These are phyloP conservation scores for Thalassarche chlororhynchos DNA, from an alignment of 2,113 vertebrate species.

Conservation along the genomic window DNA sequence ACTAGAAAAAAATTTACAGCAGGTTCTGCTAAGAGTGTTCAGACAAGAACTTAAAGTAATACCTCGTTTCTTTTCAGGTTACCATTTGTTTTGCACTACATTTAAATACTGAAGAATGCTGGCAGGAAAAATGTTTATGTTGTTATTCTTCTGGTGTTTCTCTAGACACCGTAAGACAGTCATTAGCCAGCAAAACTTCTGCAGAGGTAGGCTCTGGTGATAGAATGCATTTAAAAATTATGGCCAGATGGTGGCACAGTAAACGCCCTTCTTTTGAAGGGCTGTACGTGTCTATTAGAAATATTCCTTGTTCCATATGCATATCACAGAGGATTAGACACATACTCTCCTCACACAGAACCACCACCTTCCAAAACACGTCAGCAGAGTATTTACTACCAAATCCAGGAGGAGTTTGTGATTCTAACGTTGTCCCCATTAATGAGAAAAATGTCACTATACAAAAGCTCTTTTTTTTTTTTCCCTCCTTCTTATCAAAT, in stretches of 20 bases:
- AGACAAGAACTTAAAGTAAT: background rate
- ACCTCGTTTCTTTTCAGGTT: background rate
- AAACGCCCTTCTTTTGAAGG: conserved; percentile 39
- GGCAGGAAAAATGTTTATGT: background rate
- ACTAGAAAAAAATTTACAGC: background rate
- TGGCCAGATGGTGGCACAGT: conserved; percentile 52
- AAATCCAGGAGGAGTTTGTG: conserved; percentile 68
- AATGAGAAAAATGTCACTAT: conserved; percentile 79
- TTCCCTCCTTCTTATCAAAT: conserved; percentile 67
- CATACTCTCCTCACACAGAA: conserved; percentile 42
- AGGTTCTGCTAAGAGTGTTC: background rate
- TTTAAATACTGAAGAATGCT: background rate
- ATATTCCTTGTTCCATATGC: conserved; percentile 28
- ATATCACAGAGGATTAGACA: conserved; percentile 56
- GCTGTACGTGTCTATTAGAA: conserved; percentile 5
- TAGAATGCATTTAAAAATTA: conserved; percentile 54
- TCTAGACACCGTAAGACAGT: background rate
- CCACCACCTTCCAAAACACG: conserved; percentile 54
- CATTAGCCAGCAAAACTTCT: conserved; percentile 45
- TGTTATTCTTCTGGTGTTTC: background rate
- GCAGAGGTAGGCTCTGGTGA: background rate
- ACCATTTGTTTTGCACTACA: background rate
- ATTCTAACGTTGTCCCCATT: conserved; percentile 70
- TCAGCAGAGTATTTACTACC: conserved; percentile 76
- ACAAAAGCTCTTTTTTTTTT: conserved; percentile 47